These are phyloP conservation scores for Octonoba sinensis DNA, from an alignment of 2,888 invertebrate genomes.

Conservation along the genomic window DNA sequence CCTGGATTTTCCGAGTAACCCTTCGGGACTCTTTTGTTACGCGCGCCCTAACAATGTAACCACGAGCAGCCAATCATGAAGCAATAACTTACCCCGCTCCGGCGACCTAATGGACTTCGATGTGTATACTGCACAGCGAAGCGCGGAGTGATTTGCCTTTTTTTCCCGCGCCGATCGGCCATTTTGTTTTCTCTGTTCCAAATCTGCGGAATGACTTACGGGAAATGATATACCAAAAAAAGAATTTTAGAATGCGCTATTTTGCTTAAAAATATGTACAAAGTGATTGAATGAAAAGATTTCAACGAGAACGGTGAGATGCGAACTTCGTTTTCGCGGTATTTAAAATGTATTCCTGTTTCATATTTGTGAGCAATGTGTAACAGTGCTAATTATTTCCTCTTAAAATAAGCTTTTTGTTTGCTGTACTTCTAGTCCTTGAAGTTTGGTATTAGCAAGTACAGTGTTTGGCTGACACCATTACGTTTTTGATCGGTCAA, in stretches of 20 bases:
- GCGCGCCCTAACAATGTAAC: conserved; percentile 63
- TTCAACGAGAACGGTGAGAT: too few relatives aligned
- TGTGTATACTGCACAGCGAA: conserved; percentile 40
- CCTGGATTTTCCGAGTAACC: conserved; percentile 56
- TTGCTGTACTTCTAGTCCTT: too few relatives aligned
- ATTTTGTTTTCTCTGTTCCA: conserved; percentile 43
- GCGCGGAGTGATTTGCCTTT: conserved; percentile 34
- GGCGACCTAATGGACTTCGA: conserved; percentile 62
- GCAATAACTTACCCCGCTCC: conserved; percentile 63
- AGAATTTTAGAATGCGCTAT: not conserved
- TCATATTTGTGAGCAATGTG: too few relatives aligned
- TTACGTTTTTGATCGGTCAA: too few relatives aligned
- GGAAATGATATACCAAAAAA: conserved; percentile 25
- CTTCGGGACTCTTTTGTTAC: conserved; percentile 63
- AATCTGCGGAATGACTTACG: conserved; percentile 19
- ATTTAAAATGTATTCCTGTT: too few relatives aligned
- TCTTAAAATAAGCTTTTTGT: too few relatives aligned
- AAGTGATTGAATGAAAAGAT: too few relatives aligned
- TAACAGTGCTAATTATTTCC: too few relatives aligned
- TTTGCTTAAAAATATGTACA: too few relatives aligned
- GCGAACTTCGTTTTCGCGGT: too few relatives aligned
- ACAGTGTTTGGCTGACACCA: too few relatives aligned
- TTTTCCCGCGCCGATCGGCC: conserved; percentile 33
- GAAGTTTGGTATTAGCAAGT: too few relatives aligned
- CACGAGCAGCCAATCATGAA: conserved; percentile 63